phyloP scores from a whole-genome alignment of 2,113 vertebrate species.

The Parotia lawesii region DNA sequence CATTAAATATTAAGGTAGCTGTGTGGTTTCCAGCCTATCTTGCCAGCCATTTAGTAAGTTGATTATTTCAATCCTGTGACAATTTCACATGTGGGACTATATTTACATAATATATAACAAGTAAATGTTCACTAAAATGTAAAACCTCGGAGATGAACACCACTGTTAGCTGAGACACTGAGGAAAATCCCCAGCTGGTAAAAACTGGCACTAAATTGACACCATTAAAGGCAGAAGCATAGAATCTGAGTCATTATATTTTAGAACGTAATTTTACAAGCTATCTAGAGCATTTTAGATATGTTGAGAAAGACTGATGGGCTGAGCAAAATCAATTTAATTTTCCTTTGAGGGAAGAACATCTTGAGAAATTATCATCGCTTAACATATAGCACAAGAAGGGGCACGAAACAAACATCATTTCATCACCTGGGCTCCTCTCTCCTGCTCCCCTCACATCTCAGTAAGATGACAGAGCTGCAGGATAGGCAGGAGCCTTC shows the following conservation, averaged over 20 bases:
- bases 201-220: neutral
- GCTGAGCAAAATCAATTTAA: slow-evolving; percentile 19
- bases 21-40: neutral
- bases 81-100: neutral
- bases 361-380: neutral
- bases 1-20: neutral
- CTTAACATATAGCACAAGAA: neutral
- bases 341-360: slow-evolving; percentile 35
- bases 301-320: slow-evolving; percentile 7
- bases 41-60: neutral
- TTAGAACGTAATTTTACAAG: neutral
- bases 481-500: neutral
- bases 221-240: neutral
- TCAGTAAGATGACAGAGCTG: neutral
- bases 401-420: neutral
- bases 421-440: neutral
- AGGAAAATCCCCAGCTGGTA: slow-evolving; percentile 6
- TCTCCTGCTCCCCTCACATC: neutral
- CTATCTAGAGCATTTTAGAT: slow-evolving; percentile 11
- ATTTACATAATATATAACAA: neutral
- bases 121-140: neutral
- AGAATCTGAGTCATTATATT: neutral
- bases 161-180: neutral
- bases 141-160: neutral
- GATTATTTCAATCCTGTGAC: neutral